Base-by-base conservation (phyloP, 2,113 vertebrate species). In the Corythornis vintsioides region DNA sequence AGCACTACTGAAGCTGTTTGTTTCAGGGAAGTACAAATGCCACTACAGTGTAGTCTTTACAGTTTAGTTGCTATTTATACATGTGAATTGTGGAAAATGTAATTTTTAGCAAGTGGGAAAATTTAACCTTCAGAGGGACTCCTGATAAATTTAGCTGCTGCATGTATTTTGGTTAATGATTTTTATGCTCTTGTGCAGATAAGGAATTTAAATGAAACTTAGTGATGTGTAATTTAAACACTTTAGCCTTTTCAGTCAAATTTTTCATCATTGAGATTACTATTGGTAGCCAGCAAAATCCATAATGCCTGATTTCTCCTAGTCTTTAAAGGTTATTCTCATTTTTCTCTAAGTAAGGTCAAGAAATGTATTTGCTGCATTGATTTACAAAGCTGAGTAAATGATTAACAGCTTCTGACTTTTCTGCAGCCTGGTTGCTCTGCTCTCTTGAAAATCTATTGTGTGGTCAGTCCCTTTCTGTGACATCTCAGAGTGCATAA, bases 191-290 rank as follows among this genome's bases (percentile, higher is more conserved):
- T 57, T 78, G 15, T 55, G 45, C 53, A 82, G 67, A 42, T 52
- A 72, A 88, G 50, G 67, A 74, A 65, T 85, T 92, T 79, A 72
- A 88, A 86, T 92, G 35, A 78, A 86, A 86, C 64, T 83, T 74
- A 3, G 31, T 57, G 35, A 10, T 52, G 33, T 26, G 17, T 73
- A 64, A 81, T 90, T 81, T 83, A 47, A 77, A 86, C 93, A 82
- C 24, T 11, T 89, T 94, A 77, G 63, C 25, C n/a, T 90, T 90
- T 63, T 63, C 43, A 52, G 75, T 65, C 19, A 76, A 15, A 47
- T 66, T 92, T 96, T 94, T 82, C 71, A 90, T 84, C 52, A 52
- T 31, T 76, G 29, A 73, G 72, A 90, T 84, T n/a, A 79, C 70
- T 90, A 79, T 73, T 65, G 28, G 18, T 81, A 56, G 38, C 77